phyloP scores from a whole-genome alignment of 2,113 vertebrate species.

The Mirza zaza region DNA sequence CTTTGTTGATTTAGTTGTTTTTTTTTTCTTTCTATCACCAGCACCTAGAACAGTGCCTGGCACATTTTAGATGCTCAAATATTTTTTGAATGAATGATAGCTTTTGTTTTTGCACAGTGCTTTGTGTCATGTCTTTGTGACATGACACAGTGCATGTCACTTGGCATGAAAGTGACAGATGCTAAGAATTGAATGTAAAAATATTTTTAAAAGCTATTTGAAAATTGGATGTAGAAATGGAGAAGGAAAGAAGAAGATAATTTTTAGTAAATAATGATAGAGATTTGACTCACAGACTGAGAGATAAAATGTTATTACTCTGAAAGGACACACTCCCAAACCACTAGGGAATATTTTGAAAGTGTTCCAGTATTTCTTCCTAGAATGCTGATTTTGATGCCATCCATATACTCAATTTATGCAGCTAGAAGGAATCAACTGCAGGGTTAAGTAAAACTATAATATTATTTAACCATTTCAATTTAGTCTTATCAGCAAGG shows the following conservation, averaged over 20 bases:
- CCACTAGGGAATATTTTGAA: background rate
- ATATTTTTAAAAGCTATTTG: background rate
- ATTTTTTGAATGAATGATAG: background rate
- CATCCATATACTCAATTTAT: background rate
- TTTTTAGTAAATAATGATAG: background rate
- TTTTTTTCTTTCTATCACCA: background rate
- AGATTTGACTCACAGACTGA: background rate
- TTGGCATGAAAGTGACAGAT: background rate
- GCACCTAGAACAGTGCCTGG: background rate
- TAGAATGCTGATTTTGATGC: conserved; percentile 34
- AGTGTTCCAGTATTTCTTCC: conserved; percentile 28
- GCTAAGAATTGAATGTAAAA: background rate
- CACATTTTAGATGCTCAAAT: background rate
- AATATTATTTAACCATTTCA: conserved; percentile 23
- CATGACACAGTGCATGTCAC: too few species aligned
- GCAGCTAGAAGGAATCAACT: conserved; percentile 41
- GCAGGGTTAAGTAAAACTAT: background rate
- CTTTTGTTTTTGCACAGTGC: background rate
- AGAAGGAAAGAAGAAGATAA: background rate
- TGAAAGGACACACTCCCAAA: background rate
- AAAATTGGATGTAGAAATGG: background rate
- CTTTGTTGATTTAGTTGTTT: background rate
- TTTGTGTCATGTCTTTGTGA: background rate
- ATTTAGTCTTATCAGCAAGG: conserved; percentile 53
- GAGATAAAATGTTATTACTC: background rate